These are phyloP conservation scores for Heliconius sara DNA, from an alignment of 2,888 invertebrate species.

Conservation along the genomic window DNA sequence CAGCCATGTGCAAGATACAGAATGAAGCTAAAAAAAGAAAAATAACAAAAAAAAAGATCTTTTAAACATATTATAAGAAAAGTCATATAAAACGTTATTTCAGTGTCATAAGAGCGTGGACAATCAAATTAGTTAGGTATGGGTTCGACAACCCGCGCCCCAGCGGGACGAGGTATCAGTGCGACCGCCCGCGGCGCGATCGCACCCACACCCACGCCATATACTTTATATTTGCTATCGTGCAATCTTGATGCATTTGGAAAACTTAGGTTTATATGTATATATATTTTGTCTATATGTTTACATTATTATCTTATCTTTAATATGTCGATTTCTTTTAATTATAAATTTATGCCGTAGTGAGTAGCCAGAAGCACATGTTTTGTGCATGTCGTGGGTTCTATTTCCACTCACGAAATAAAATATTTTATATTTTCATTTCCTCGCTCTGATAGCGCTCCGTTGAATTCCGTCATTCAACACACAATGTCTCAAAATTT, in stretches of 20 bases:
- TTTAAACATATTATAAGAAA: constrained; percentile 3
- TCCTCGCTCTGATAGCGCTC: too few relatives aligned
- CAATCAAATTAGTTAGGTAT: constrained; percentile 25
- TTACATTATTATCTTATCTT: too few relatives aligned
- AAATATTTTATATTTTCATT: too few relatives aligned
- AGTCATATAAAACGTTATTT: constrained; percentile 12
- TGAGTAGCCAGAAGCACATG: too few relatives aligned
- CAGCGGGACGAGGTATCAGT: constrained; percentile 19
- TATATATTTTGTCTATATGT: background rate
- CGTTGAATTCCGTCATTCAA: too few relatives aligned
- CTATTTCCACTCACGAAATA: too few relatives aligned
- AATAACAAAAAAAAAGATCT: background rate
- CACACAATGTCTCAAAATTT: too few relatives aligned
- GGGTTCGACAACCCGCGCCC: constrained; percentile 20
- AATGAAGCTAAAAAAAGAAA: background rate
- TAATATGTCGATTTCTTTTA: too few relatives aligned
- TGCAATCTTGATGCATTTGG: constrained; percentile 16
- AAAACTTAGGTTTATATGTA: background rate
- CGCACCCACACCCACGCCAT: background rate
- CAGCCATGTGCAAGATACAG: background rate
- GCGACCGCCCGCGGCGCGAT: constrained; percentile 17
- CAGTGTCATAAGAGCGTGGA: constrained; percentile 11
- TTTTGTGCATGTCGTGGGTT: too few relatives aligned
- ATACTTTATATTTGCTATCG: constrained; percentile 16
- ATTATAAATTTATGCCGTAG: too few relatives aligned